Conservation (phyloP, 2,797 vertebrate species). For the Myioborus melanocephalus region DNA sequence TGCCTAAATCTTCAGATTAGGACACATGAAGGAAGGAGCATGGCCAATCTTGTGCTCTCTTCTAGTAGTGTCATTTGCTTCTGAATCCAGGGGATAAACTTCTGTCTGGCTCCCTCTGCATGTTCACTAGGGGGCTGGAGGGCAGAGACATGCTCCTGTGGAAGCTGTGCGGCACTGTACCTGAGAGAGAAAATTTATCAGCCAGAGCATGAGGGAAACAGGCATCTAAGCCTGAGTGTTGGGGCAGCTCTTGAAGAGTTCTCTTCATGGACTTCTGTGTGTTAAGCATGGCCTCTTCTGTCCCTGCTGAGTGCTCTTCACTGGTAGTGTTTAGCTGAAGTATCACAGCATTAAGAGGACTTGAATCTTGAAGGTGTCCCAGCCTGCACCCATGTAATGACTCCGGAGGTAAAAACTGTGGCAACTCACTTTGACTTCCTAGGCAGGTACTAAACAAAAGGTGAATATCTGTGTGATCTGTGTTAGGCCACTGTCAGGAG, state of each 20-base stretch:
- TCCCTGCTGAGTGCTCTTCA: neutral
- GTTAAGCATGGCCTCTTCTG: neutral
- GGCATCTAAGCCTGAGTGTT: neutral
- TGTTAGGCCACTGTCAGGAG: neutral
- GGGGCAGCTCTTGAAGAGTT: neutral
- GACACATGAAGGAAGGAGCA: neutral
- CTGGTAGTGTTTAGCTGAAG: neutral
- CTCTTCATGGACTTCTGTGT: neutral
- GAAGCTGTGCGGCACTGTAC: neutral
- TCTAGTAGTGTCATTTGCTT: neutral
- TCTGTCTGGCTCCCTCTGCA: neutral
- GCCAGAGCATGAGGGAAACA: neutral
- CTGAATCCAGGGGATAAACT: neutral
- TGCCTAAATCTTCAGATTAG: neutral
- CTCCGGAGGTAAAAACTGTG: neutral
- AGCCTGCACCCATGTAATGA: neutral
- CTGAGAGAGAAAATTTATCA: neutral
- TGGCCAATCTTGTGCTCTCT: neutral
- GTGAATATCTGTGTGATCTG: accelerated
- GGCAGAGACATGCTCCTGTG: neutral
- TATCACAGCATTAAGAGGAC: neutral
- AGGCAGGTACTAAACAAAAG: neutral
- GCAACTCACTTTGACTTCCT: neutral
- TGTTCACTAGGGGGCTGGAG: neutral
- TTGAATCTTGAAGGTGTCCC: neutral